These are phyloP conservation scores for Lepidurus couesii DNA, from an alignment of 1,140 invertebrate species.

Conservation along the genomic window DNA sequence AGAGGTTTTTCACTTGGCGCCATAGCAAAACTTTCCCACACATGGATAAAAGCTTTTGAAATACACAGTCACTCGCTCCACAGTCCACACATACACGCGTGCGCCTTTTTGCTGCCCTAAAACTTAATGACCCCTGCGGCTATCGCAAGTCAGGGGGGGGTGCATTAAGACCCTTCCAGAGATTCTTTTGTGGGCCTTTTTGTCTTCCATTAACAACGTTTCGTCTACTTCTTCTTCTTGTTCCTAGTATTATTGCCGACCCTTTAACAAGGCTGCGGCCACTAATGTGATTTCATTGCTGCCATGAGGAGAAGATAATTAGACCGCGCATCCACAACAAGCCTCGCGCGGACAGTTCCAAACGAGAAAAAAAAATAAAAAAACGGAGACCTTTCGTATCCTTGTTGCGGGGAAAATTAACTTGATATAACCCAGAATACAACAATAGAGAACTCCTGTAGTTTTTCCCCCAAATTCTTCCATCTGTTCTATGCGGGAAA, in stretches of 20 bases:
- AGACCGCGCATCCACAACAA: conserved; percentile 1
- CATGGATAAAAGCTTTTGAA: conserved; percentile 10
- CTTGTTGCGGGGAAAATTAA: background rate
- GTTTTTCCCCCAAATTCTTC: background rate
- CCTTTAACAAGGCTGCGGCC: conserved; percentile 7
- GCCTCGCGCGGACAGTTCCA: background rate
- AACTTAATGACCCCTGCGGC: conserved; percentile 4
- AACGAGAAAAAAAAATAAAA: background rate
- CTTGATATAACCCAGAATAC: background rate
- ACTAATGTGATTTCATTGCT: conserved; percentile 11
- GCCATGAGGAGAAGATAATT: conserved; percentile 22
- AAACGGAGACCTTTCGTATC: background rate
- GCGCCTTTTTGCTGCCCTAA: background rate
- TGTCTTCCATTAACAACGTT: background rate
- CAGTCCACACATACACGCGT: background rate
- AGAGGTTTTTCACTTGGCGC: background rate
- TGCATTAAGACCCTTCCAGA: conserved; percentile 4
- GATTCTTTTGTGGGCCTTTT: background rate
- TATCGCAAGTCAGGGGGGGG: background rate
- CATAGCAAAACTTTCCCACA: background rate
- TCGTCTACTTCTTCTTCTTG: background rate
- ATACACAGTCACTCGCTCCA: background rate
- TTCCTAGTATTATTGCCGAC: background rate
- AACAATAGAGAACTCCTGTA: conserved; percentile 1
- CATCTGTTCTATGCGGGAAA: background rate